Conservation (phyloP, 2,797 vertebrate species). For the Manis pentadactyla region DNA sequence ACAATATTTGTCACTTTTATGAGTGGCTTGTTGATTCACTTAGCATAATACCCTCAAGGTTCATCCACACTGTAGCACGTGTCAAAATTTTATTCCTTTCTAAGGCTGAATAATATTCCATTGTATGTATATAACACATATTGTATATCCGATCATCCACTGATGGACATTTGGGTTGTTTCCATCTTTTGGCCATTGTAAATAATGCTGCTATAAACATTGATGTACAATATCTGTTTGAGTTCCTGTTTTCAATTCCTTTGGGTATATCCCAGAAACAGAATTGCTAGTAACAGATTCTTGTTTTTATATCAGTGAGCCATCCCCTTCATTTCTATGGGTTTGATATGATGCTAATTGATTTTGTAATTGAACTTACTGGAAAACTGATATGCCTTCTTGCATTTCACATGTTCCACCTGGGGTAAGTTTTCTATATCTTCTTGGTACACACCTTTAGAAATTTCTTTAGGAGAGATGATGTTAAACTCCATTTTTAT, state of each 20-base stretch:
- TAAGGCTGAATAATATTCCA: not conserved
- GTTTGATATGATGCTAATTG: not conserved
- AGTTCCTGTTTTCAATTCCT: not conserved
- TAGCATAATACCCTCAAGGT: not conserved
- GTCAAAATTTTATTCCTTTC: not conserved
- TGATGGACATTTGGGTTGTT: not conserved
- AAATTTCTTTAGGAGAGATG: not conserved
- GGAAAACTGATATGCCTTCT: not conserved
- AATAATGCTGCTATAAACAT: not conserved
- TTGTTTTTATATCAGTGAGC: not conserved
- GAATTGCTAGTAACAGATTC: not conserved
- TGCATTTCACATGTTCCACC: not conserved
- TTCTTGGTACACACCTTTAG: not conserved
- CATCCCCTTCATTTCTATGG: not conserved
- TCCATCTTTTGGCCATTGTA: not conserved
- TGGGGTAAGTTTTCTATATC: not conserved
- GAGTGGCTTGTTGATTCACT: not conserved
- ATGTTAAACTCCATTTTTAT: constrained; percentile 16
- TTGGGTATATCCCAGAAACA: not conserved
- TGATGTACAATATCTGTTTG: not conserved
- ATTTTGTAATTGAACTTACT: not conserved
- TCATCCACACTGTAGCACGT: not conserved
- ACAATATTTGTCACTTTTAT: not conserved
- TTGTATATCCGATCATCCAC: not conserved
- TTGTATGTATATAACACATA: not conserved